Evolutionary conservation across 2,113 vertebrate genomes (phyloP), one percentile per base, ranked within the genome.

Genomic region (Sinocyclocheilus anshuiensis): DNA sequence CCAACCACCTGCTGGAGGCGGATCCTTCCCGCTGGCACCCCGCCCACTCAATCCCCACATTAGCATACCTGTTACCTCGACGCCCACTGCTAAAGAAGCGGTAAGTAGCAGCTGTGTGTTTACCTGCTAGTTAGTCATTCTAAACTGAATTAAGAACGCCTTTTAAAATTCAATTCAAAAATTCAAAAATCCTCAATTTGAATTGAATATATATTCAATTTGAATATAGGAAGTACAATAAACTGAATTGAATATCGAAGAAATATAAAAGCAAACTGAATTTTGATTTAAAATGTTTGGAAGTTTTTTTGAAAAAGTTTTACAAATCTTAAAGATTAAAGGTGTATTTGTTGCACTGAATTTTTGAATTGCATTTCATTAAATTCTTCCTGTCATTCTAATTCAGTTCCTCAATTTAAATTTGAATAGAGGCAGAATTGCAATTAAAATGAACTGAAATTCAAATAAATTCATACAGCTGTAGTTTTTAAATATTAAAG

Each of bases 1-100:
- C 59, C 24, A 85, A 80, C 11, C 57, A 63, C 79, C 57, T 81
- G 71, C 87, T 85, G 65, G 77, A 53, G 78, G 76, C 59, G 71
- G 55, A 71, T 76, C 74, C 79, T 83, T 42, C 29, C 20, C 7
- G 53, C 87, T 82, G 71, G 57, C 84, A 83, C 72, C 67, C 80
- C 82, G 59, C 59, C 71, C 83, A 61, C 57, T 42, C 57, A 48
- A 48, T 72, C 20, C 45, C 53, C 26, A 59, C 36, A 81, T 86
- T 85, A 88, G 20, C 87, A 59, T 76, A 88, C 87, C 83, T 82
- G 83, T 88, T 82, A 85, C 11, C 71, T 6, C 50, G 10, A 77
- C 15, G 24, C 26, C 67, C 61, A 65, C 57, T 39, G 85, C 36
- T 36, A 50, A 45, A 24, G 15, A 75, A 48, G 48, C 10, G 16